A percentile compares a stretch with the other conserved stretches of the same genome.
Evolutionary conservation across 1,140 invertebrate species (phyloP).

Genomic region (Drosophila quadrilineata): DNA sequence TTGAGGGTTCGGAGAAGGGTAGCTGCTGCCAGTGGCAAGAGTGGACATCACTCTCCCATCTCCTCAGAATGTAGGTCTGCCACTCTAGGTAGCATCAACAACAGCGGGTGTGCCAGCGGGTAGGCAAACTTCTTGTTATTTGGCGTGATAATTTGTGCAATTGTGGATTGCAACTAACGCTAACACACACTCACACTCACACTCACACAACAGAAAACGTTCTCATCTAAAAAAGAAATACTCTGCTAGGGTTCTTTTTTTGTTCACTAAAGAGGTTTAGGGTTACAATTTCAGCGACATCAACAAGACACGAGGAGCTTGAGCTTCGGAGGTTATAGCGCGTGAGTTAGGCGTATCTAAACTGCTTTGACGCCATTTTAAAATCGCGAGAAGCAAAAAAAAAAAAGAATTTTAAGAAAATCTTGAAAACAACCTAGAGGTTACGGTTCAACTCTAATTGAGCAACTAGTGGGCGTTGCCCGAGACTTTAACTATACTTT

Average conservation of each 20-base stretch:
- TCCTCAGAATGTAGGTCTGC: too few species aligned
- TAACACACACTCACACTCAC: not conserved
- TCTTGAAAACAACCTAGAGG: too few species aligned
- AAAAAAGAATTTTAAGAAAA: too few species aligned
- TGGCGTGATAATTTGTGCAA: slow-evolving; percentile 80
- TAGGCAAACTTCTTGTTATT: slow-evolving; percentile 68
- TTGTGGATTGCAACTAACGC: slow-evolving; percentile 56
- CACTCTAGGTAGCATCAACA: too few species aligned
- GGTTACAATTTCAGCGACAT: slow-evolving; percentile 16
- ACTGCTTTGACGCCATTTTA: slow-evolving; percentile 58
- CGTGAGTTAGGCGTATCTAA: slow-evolving; percentile 41
- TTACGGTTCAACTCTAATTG: too few species aligned
- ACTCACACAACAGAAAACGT: too few species aligned
- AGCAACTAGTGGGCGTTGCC: too few species aligned
- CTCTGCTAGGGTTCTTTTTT: not conserved
- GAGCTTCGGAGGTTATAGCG: not conserved
- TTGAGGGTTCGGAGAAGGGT: slow-evolving; percentile 51
- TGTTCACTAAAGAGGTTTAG: not conserved
- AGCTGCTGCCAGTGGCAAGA: not conserved
- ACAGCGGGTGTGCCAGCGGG: slow-evolving; percentile 41
- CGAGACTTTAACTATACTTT: too few species aligned
- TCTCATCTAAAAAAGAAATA: too few species aligned
- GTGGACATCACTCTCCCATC: not conserved
- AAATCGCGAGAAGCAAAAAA: too few species aligned
- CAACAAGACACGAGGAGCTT: not conserved